Evolutionary conservation across 2,113 vertebrate genomes (phyloP).

Genomic region (Callionymus lyra): DNA sequence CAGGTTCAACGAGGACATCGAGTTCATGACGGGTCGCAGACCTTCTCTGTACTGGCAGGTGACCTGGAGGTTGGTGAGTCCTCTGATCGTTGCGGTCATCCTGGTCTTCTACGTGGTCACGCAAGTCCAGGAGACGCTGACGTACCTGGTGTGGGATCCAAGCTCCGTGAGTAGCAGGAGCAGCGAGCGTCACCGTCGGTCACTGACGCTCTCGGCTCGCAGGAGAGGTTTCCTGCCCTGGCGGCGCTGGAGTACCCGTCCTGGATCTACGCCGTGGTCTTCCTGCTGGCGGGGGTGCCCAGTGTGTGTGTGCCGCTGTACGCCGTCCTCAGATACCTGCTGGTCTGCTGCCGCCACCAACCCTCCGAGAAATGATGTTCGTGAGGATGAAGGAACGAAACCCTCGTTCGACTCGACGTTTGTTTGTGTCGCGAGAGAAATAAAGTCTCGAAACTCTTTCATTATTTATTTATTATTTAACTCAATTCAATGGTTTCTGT

Average conservation of each 20-base stretch:
- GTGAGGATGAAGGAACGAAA: too few species aligned
- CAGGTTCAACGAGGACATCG: conserved; percentile 24
- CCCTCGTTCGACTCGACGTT: too few species aligned
- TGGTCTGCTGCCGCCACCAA: too few species aligned
- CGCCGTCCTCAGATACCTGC: conserved; percentile 24
- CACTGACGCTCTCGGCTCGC: conserved; percentile 10
- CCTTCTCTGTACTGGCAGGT: conserved; percentile 88
- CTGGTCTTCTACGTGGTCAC: conserved; percentile 83
- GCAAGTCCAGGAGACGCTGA: conserved; percentile 63
- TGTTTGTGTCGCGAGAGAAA: too few species aligned
- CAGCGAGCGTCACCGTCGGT: not conserved
- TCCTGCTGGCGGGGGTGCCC: conserved; percentile 75
- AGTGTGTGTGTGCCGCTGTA: conserved; percentile 66
- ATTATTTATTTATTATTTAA: too few species aligned
- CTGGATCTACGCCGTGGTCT: conserved; percentile 77
- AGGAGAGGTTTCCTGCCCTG: conserved; percentile 75
- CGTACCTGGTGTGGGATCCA: conserved; percentile 78
- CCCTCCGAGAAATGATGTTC: too few species aligned
- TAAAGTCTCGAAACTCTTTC: too few species aligned
- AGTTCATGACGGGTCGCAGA: conserved; percentile 45
- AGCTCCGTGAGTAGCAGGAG: conserved; percentile 72
- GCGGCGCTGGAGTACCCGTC: conserved; percentile 54
- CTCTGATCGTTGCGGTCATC: conserved; percentile 81
- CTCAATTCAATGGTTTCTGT: too few species aligned
- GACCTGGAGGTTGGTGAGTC: conserved; percentile 79